phyloP scores from a whole-genome alignment of 2,888 invertebrate species.

The Halictus ligatus region DNA sequence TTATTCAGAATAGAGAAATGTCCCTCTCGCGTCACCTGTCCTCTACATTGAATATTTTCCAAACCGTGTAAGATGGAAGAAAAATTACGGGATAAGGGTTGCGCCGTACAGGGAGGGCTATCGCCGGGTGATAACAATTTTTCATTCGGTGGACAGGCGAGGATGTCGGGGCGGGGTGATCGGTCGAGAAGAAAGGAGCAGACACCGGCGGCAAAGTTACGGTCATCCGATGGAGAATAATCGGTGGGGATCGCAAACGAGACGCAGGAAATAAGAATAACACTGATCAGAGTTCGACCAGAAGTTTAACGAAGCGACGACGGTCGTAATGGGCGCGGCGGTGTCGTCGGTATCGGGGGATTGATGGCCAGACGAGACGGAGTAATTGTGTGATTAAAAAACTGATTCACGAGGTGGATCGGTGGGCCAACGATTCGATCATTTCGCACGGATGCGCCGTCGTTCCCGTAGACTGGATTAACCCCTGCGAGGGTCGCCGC shows the following conservation, averaged over 20 bases:
- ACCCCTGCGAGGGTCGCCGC: not conserved
- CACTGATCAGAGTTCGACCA: not conserved
- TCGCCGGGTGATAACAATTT: not conserved
- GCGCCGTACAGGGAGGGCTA: not conserved
- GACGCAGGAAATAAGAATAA: not conserved
- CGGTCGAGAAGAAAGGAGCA: not conserved
- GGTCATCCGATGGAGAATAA: not conserved
- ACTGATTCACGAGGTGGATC: slow-evolving; percentile 44
- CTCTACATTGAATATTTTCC: not conserved
- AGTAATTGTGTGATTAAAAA: slow-evolving; percentile 52
- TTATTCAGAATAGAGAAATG: not conserved
- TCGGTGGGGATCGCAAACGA: not conserved
- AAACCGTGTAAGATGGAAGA: not conserved
- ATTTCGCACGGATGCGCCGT: slow-evolving; percentile 16
- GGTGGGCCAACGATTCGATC: slow-evolving; percentile 29
- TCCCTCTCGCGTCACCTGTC: not conserved
- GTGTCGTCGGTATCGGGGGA: not conserved
- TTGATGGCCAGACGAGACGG: not conserved
- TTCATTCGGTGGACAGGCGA: not conserved
- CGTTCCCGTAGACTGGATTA: not conserved
- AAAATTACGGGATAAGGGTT: not conserved
- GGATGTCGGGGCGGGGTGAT: not conserved
- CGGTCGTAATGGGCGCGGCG: slow-evolving; percentile 8
- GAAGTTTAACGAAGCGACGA: slow-evolving; percentile 49
- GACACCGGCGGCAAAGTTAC: not conserved